A percentile compares a stretch with the other conserved stretches of the same genome.
phyloP scores from a whole-genome alignment of 2,113 vertebrate species.

The Collichthys lucidus region DNA sequence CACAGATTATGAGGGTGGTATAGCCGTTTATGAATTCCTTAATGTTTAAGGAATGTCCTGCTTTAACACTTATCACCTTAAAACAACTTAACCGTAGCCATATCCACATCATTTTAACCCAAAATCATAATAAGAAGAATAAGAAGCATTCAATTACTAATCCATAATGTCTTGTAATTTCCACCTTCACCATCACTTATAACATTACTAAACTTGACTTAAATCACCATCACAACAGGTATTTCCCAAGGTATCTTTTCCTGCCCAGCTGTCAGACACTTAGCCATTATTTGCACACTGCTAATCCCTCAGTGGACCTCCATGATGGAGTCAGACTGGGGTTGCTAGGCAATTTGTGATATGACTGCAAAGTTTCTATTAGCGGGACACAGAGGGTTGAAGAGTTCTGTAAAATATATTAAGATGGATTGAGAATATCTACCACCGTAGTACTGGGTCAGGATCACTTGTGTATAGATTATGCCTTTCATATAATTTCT shows the following conservation, averaged over 20 bases:
- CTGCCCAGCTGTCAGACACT: slow-evolving; percentile 25
- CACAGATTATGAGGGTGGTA: background rate
- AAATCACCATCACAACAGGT: slow-evolving; percentile 8
- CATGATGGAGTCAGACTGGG: slow-evolving; percentile 24
- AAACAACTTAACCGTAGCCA: background rate
- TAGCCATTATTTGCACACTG: slow-evolving; percentile 32
- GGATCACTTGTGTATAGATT: slow-evolving; percentile 2
- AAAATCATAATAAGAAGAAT: background rate
- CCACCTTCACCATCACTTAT: background rate
- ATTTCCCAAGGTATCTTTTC: slow-evolving; percentile 9
- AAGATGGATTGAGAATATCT: slow-evolving; percentile 32
- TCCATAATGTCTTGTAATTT: background rate
- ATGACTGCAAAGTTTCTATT: slow-evolving; percentile 50
- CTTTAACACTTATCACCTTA: background rate
- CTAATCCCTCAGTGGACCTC: slow-evolving; percentile 39
- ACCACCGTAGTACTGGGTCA: background rate
- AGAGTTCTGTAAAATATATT: slow-evolving; percentile 43
- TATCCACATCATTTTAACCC: background rate
- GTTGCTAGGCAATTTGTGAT: slow-evolving; percentile 58
- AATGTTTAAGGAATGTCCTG: background rate
- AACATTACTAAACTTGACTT: background rate
- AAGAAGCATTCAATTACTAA: background rate
- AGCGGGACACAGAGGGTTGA: slow-evolving; percentile 17
- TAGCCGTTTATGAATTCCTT: background rate
- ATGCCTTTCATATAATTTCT: slow-evolving; percentile 25